Base-by-base conservation (phyloP, 2,113 vertebrate genomes). In the Pavo muticus region DNA sequence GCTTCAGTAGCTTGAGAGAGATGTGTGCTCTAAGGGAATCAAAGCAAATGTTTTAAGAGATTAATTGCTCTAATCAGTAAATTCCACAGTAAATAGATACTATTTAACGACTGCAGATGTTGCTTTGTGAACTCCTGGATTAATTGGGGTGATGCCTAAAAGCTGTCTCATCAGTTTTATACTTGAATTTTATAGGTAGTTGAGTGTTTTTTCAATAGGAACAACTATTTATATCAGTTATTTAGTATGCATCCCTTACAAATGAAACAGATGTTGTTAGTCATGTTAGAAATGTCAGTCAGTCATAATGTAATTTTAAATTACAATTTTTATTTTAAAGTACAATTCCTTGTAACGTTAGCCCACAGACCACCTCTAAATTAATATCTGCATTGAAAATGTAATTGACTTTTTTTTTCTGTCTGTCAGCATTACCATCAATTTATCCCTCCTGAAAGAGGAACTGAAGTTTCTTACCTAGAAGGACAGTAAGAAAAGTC, bases 301-400 rank as follows among this genome's bases (percentile, higher is more conserved):
- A 73, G 63, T 79, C 78, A 65, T n/a, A 69, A 89, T 44, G 47
- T 56, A 2, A 87, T 80, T 88, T 94, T 75, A 86, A 87, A 91
- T 48, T 81, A 86, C 83, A 91, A 94, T 74, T 85, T 35, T 35
- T 35, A 87, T 80, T 88, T 94, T 75, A 86, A 87, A 91, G 54
- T 81, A 86, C 83, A 91, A 94, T 74, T 85, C 1, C 52, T 77
- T 68, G 40, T 74, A 82, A 85, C 42, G 17, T 83, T 90, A 84
- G 50, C 8, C 47, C 68, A 56, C 83, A 77, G 75, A 83, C 27
- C 32, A 67, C 23, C 29, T 86, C 30, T 70, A 93, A 90, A 42
- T 75, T 90, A 93, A 54, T 47, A 65, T 32, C 65, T 73, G 40
- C 73, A 48, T 68, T 80, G 70, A 93, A 94, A 95, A 83, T 56